These are phyloP conservation scores for Eristalinus sepulchralis DNA, from an alignment of 2,888 invertebrate species.

Conservation along the genomic window DNA sequence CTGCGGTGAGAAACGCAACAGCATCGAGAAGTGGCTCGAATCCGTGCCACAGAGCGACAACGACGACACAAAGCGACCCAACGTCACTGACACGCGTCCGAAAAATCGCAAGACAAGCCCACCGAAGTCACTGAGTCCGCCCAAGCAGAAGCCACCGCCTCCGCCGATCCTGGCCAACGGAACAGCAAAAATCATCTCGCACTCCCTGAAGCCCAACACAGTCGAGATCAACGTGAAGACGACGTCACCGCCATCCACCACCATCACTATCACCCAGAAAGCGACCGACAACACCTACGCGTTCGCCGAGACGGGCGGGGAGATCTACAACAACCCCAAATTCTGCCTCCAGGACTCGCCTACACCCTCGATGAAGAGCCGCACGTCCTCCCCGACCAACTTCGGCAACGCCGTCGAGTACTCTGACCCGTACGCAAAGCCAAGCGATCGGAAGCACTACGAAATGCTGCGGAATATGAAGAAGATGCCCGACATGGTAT, in stretches of 20 bases:
- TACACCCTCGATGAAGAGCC: conserved; percentile 76
- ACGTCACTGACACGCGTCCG: conserved; percentile 20
- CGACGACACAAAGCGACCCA: conserved; percentile 25
- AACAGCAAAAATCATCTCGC: conserved; percentile 66
- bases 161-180: conserved; percentile 73
- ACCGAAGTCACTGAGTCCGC: conserved; percentile 75
- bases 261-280: conserved; percentile 61
- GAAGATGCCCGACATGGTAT: conserved; percentile 84
- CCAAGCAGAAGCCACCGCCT: conserved; percentile 79
- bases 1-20: conserved; percentile 87
- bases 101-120: conserved; percentile 62
- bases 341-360: conserved; percentile 79
- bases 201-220: conserved; percentile 55
- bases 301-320: conserved; percentile 77
- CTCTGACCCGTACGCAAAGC: conserved; percentile 79
- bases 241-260: conserved; percentile 75
- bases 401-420: conserved; percentile 76
- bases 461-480: conserved; percentile 79
- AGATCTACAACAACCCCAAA: conserved; percentile 80
- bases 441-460: conserved; percentile 78
- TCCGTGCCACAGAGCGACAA: conserved; percentile 83
- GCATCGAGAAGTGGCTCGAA: conserved; percentile 89
- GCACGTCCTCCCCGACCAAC: conserved; percentile 74
- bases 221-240: conserved; percentile 44
- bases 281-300: conserved; percentile 76